phyloP scores from a whole-genome alignment of 2,113 vertebrate species.

The Sardina pilchardus region DNA sequence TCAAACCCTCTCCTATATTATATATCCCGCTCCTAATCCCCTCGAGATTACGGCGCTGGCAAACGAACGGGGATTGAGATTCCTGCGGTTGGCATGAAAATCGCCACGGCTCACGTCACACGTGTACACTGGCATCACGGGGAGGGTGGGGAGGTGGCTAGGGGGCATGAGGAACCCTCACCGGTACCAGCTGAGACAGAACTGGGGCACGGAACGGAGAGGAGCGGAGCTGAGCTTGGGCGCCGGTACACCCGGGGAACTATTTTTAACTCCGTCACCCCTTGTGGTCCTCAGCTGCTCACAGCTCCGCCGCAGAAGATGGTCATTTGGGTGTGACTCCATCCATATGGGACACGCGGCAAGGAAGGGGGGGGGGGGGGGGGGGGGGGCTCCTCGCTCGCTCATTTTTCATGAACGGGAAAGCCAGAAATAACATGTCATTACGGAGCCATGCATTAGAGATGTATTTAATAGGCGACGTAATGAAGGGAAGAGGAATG shows the following conservation, averaged over 20 bases:
- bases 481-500: background rate
- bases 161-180: background rate
- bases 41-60: background rate
- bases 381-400: no score
- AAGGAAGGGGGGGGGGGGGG: background rate
- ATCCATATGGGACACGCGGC: background rate
- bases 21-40: conserved; percentile 2
- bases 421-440: conserved; percentile 4
- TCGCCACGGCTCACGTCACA: background rate
- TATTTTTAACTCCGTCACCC: conserved; percentile 50
- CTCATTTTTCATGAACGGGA: background rate
- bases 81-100: conserved; percentile 4
- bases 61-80: background rate
- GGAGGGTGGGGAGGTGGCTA: background rate
- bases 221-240: background rate
- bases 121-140: background rate
- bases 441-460: background rate
- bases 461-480: background rate
- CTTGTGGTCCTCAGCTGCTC: conserved; percentile 46
- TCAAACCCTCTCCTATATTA: background rate
- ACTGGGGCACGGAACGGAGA: conserved; percentile 53
- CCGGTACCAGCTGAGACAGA: conserved; percentile 61
- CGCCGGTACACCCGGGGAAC: conserved; percentile 25
- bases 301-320: conserved; percentile 12
- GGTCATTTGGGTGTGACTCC: conserved; percentile 7